A percentile compares a stretch with the other conserved stretches of the same genome.
These are phyloP conservation scores for Pangasianodon gigas DNA, from an alignment of 2,113 vertebrate genomes.

Conservation along the genomic window DNA sequence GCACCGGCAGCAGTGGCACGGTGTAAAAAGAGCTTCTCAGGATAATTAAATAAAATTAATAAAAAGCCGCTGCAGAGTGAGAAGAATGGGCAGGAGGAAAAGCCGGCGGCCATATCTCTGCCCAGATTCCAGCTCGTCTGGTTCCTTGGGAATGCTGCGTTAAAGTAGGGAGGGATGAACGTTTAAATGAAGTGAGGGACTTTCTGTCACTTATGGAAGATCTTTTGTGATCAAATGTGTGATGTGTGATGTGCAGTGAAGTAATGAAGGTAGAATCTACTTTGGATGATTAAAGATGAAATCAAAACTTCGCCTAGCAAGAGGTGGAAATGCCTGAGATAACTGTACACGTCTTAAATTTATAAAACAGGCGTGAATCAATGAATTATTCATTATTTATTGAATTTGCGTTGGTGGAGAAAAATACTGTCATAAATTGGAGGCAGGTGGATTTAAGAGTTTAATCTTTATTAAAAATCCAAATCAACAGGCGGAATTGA, in stretches of 20 bases:
- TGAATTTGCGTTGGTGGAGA: not conserved
- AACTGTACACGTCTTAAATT: not conserved
- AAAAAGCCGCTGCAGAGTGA: conserved; percentile 62
- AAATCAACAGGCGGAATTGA: not conserved
- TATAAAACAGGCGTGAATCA: not conserved
- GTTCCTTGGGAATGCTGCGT: conserved; percentile 66
- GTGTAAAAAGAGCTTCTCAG: conserved; percentile 68
- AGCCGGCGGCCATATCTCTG: conserved; percentile 67
- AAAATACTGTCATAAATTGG: not conserved
- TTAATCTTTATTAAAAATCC: not conserved
- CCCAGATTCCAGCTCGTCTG: conserved; percentile 68
- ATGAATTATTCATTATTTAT: not conserved
- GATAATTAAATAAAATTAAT: conserved; percentile 83
- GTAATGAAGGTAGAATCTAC: conserved; percentile 14
- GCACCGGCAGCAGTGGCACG: conserved; percentile 59
- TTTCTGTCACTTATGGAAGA: conserved; percentile 28
- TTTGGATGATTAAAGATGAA: not conserved
- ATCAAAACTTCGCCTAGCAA: not conserved
- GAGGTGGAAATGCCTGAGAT: conserved; percentile 6
- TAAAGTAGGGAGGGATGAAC: conserved; percentile 56
- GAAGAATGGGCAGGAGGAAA: conserved; percentile 61
- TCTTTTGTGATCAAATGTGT: not conserved
- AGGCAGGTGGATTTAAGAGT: not conserved
- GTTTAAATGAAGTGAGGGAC: conserved; percentile 46
- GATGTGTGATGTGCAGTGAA: not conserved